A percentile compares a stretch with the other conserved stretches of the same genome.
Evolutionary conservation across 2,888 invertebrate species (phyloP).

Genomic region (Drosophila ezoana): DNA sequence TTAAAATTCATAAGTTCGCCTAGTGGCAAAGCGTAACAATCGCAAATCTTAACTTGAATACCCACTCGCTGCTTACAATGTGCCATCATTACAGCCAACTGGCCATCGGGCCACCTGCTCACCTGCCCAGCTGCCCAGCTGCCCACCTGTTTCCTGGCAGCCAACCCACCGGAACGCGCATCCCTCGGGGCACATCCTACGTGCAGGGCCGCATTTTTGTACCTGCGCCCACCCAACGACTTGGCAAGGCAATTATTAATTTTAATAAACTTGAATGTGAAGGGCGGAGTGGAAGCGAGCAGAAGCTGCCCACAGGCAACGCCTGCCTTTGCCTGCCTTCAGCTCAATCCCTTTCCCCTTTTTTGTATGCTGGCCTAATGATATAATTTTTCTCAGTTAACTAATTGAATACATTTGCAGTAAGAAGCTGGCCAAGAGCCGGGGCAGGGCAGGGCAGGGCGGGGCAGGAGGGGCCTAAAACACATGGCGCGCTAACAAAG

Average conservation of each 20-base stretch:
- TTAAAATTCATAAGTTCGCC: constrained; percentile 24
- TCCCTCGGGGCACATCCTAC: constrained; percentile 42
- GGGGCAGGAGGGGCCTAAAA: constrained; percentile 30
- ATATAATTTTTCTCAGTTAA: constrained; percentile 81
- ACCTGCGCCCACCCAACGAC: constrained; percentile 49
- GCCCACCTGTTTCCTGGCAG: constrained; percentile 21
- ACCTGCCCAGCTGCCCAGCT: constrained; percentile 10
- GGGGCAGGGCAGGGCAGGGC: not conserved
- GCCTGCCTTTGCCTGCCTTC: constrained; percentile 6
- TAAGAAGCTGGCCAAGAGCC: constrained; percentile 16
- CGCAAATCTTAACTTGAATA: not conserved
- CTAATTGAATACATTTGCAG: constrained; percentile 80
- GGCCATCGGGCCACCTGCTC: constrained; percentile 20
- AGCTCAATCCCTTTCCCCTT: not conserved
- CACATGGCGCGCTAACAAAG: constrained; percentile 72
- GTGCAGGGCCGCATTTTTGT: constrained; percentile 5
- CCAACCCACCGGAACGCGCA: not conserved
- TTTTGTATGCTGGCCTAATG: constrained; percentile 64
- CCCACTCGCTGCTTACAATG: constrained; percentile 8
- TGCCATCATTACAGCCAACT: constrained; percentile 24
- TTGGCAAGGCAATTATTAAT: constrained; percentile 75
- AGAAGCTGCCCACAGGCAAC: constrained; percentile 41
- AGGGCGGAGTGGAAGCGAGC: constrained; percentile 2
- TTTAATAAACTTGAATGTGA: constrained; percentile 71
- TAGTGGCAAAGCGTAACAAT: constrained; percentile 11